A percentile compares a stretch with the other conserved stretches of the same genome.
Conservation (phyloP, 2,888 invertebrate species). For the Zygothrica quintamaculata region DNA sequence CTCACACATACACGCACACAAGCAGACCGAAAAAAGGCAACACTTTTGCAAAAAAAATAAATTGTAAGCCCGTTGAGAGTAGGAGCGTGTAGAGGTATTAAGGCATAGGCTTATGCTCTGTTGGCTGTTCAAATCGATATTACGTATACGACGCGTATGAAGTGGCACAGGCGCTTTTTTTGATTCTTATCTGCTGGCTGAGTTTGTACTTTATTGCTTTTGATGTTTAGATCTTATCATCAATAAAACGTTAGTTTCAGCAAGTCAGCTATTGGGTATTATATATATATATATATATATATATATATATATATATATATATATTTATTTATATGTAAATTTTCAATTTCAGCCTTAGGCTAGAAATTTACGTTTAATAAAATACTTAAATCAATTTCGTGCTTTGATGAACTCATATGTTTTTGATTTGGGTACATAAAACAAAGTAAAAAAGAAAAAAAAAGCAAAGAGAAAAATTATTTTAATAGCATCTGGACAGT, state of each 20-base stretch:
- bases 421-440: conserved; percentile 17
- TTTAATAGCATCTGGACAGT: not conserved
- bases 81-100: conserved; percentile 12
- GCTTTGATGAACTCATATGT: conserved; percentile 65
- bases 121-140: conserved; percentile 65
- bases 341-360: conserved; percentile 11
- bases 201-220: conserved; percentile 66
- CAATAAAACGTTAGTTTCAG: conserved; percentile 64
- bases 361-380: conserved; percentile 22
- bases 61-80: conserved; percentile 19
- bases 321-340: not conserved
- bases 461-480: no score
- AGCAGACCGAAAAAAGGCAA: conserved; percentile 21
- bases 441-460: no score
- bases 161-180: conserved; percentile 44
- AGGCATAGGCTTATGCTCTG: conserved; percentile 24
- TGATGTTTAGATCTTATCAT: conserved; percentile 70
- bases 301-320: conserved; percentile 7
- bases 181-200: conserved; percentile 48
- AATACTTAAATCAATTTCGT: conserved; percentile 58
- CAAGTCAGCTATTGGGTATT: conserved; percentile 34
- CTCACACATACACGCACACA: conserved; percentile 13
- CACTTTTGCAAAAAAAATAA: conserved; percentile 36
- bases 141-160: conserved; percentile 65
- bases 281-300: conserved; percentile 21